Base-by-base conservation (phyloP, 2,888 invertebrate genomes). In the Cheilosia vulpina region DNA sequence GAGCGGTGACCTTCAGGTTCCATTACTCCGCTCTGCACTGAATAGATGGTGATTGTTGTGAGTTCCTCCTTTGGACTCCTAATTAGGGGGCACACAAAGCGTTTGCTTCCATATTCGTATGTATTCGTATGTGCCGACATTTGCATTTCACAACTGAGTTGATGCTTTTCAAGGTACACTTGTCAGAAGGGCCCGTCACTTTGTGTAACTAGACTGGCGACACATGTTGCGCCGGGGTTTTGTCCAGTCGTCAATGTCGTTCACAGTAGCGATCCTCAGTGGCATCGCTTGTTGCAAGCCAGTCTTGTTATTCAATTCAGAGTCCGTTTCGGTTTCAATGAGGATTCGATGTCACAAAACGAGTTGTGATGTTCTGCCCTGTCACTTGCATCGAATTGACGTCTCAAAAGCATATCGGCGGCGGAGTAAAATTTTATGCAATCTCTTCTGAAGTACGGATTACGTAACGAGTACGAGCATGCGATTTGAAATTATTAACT, bases 131-230 rank as follows among this genome's bases (percentile, higher is more conserved):
- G 11, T 41, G 13, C n/a, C 21, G 75, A 24, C 53, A 80, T 84
- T 80, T 84, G 80, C 84, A 80, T 71, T 79, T 27, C 24, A 43
- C 52, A 52, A 52, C 13, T 4, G 5, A 27, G 38, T 84, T 75
- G 84, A 84, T 75, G 34, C 53, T 60, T 80, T 65, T 71, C 80
- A 80, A 80, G 80, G 75, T 71, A 71, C 65, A 66, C 80, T 71
- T 84, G 69, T 84, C 84, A 75, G 62, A 80, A 84, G 84, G 80
- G 79, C 21, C 60, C 71, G 81, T 81, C 75, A 65, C 41, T 71
- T 65, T 43, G 50, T 62, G 34, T 31, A 84, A 75, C 80, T 79
- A 77, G 65, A 79, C 63, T 75, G 71, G 72, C 78, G 77, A 55
- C 77, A 66, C 47, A 65, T 63, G 77, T 50, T 41, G 57, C 75